Base-by-base conservation (phyloP, 1,140 invertebrate genomes). In the Neodiprion lecontei region DNA sequence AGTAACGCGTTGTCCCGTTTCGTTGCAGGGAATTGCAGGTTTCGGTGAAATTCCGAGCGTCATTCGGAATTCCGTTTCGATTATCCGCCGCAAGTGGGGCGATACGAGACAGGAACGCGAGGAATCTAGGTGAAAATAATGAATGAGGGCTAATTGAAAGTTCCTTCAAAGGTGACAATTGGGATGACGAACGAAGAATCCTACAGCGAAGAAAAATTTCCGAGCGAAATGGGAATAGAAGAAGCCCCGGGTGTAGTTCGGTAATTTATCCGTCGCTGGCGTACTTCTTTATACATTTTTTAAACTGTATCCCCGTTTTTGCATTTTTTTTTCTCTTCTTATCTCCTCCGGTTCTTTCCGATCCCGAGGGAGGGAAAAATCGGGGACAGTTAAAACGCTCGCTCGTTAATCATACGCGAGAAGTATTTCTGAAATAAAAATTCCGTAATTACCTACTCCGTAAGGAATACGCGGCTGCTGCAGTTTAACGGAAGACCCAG, bases 351-450 rank as follows among this genome's bases (percentile, higher is more conserved):
- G n/a, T 12, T 61, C n/a, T 61, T 61, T 9, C 53, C 11, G 11
- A 12, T 17, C 53, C 11, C 11, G 53, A 17, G 53, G 53, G 11
- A 17, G n/a, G 53, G n/a, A 17, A 61, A 61, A 40, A 40, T 40
- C 28, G 28, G 28, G 28, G 28, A 40, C 28, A 40, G 28, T 40
- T 40, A 40, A 79, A 78, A 81, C 77, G 76, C 79, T 78, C 76
- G 78, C 74, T 85, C 84, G 81, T 87, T 85, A 85, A 86, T 87
- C 85, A 84, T 84, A 81, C 77, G 73, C 68, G 81, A 53, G 72
- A 80, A 80, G 80, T 82, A 76, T 82, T 79, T 78, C 73, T n/a
- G 28, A 76, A 67, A 80, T 84, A 75, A 81, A 83, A 61, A 84
- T 79, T 75, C 76, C 76, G 78, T 80, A 84, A 85, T 85, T 84